These are phyloP conservation scores for Bucorvus abyssinicus DNA, from an alignment of 2,797 vertebrate genomes.

Conservation along the genomic window DNA sequence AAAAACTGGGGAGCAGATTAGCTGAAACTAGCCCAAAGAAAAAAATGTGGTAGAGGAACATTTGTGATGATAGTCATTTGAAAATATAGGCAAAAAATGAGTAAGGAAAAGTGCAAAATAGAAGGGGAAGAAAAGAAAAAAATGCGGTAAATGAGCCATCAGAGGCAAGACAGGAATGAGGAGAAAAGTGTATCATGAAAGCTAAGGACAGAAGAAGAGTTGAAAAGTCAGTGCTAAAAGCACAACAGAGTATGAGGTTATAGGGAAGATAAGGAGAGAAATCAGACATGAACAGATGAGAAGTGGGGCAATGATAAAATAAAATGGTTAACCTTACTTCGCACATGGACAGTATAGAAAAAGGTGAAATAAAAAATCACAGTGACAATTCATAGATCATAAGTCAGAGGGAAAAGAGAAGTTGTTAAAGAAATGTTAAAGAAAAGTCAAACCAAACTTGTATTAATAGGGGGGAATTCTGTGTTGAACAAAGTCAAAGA, in stretches of 20 bases:
- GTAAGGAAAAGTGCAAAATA: not conserved
- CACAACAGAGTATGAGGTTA: not conserved
- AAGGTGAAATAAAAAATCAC: not conserved
- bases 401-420: not conserved
- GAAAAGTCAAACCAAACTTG: not conserved
- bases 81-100: not conserved
- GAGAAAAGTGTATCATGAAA: not conserved
- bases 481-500: not conserved
- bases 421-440: not conserved
- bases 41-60: not conserved
- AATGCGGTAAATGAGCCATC: not conserved
- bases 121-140: not conserved
- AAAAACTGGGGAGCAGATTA: not conserved
- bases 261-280: not conserved
- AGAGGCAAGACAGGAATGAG: not conserved
- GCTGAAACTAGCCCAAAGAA: not conserved
- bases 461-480: not conserved
- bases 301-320: not conserved
- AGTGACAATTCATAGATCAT: not conserved
- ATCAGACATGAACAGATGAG: not conserved
- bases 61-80: not conserved
- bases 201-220: not conserved
- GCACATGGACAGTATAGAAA: not conserved
- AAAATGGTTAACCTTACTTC: not conserved
- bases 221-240: not conserved